Base-by-base conservation (phyloP, 2,888 invertebrate species). In the Hecatera dysodea region DNA sequence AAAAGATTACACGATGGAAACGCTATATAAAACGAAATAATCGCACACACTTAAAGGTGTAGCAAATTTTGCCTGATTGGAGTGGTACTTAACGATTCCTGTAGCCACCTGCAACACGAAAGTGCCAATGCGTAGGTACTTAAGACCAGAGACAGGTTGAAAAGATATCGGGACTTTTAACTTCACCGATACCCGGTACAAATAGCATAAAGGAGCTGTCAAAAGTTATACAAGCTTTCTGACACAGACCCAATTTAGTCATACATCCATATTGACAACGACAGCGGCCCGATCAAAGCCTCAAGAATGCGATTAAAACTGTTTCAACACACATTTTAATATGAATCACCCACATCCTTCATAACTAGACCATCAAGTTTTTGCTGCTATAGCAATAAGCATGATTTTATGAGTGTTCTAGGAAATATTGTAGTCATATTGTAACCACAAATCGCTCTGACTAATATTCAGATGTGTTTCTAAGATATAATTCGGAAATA, bases 401-500 rank as follows among this genome's bases (percentile, higher is more conserved):
- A 50, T 65, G 60, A 78, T 85, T 42, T 75, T 75, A 65, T 60
- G 67, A 67, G 17, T 22, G 42, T 89, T 87, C 88, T 74, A 24
- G 75, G 88, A 89, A 88, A 81, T 67, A 73, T 70, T 72, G 61
- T 56, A 67, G 36, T 56, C 68, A 33, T 72, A 72, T 59, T 67
- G 59, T 75, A 85, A 89, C 87, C 89, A 82, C 88, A 87, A 85
- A 84, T 80, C 67, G 69, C 67, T 84, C 80, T 90, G 91, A 90
- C 88, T 89, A 88, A 90, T 81, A 80, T 84, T 81, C 63, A 85
- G 88, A 91, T 91, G 80, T 88, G 76, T 75, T 79, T 81, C 69
- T 77, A 63, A 89, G 92, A 92, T 80, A 89, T 81, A 74, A 78
- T 53, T 81, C 82, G 86, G 88, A 91, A 90, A 90, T 89, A 80